Conservation (phyloP, 1,140 invertebrate species). For the Gonatopus flavifemur region DNA sequence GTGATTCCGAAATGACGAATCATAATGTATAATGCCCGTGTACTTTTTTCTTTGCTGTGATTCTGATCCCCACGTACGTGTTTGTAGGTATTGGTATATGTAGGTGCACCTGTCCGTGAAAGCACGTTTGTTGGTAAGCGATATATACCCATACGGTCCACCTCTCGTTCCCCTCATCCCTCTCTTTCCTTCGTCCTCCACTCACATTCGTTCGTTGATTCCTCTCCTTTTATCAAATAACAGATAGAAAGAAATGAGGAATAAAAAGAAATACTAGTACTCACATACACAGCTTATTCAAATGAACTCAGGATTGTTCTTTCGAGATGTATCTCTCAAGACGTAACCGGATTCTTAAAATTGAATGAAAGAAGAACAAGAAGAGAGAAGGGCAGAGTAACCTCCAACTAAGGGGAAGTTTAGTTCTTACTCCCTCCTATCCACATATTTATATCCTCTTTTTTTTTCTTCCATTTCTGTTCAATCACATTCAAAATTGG, state of each 20-base stretch:
- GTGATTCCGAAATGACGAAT: slow-evolving; percentile 58
- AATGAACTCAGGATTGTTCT: slow-evolving; percentile 49
- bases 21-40: slow-evolving; percentile 52
- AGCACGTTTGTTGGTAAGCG: slow-evolving; percentile 41
- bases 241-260: too few relatives aligned
- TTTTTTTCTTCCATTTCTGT: slow-evolving; percentile 1
- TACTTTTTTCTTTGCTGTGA: slow-evolving; percentile 17
- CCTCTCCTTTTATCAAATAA: too few relatives aligned
- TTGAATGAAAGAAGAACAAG: slow-evolving; percentile 47
- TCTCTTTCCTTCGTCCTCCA: slow-evolving; percentile 9
- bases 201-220: slow-evolving; percentile 19
- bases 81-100: slow-evolving; percentile 33
- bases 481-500: too few relatives aligned
- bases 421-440: not conserved
- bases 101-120: slow-evolving; percentile 44
- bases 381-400: not conserved
- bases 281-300: slow-evolving; percentile 56
- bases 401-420: not conserved
- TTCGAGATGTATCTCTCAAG: slow-evolving; percentile 49
- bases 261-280: too few relatives aligned
- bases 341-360: slow-evolving; percentile 54
- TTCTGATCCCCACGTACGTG: slow-evolving; percentile 9
- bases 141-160: slow-evolving; percentile 34
- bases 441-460: not conserved
- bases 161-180: not conserved